Conservation (phyloP, 2,797 vertebrate genomes). For the Sylvia borin region DNA sequence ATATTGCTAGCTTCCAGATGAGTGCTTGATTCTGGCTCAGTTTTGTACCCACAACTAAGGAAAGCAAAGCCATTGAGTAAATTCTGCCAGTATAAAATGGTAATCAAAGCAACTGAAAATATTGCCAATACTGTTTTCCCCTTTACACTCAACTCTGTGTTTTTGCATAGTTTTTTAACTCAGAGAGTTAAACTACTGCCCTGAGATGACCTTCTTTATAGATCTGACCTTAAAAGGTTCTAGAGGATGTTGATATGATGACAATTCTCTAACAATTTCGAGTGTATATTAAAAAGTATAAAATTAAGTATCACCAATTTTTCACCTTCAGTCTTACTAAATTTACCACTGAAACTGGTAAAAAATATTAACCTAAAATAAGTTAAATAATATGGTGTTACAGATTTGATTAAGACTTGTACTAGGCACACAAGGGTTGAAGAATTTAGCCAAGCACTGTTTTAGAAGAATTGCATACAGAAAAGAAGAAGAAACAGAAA, state of each 20-base stretch:
- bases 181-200: background rate
- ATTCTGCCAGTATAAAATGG: background rate
- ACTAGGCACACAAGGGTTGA: background rate
- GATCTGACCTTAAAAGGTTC: background rate
- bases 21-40: conserved; percentile 8
- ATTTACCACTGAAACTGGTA: background rate
- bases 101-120: background rate
- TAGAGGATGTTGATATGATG: background rate
- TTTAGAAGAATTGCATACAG: background rate
- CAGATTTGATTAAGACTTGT: background rate
- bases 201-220: background rate
- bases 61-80: conserved; percentile 24
- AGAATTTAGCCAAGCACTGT: background rate
- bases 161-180: background rate
- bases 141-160: background rate
- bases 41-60: background rate
- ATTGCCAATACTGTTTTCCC: background rate
- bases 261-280: background rate
- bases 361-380: background rate
- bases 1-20: background rate
- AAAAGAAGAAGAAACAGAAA: background rate
- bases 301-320: background rate
- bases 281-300: background rate
- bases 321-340: background rate
- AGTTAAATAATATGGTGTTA: background rate